These are phyloP conservation scores for Tribolium madens DNA, from an alignment of 1,140 invertebrate genomes.

Conservation along the genomic window DNA sequence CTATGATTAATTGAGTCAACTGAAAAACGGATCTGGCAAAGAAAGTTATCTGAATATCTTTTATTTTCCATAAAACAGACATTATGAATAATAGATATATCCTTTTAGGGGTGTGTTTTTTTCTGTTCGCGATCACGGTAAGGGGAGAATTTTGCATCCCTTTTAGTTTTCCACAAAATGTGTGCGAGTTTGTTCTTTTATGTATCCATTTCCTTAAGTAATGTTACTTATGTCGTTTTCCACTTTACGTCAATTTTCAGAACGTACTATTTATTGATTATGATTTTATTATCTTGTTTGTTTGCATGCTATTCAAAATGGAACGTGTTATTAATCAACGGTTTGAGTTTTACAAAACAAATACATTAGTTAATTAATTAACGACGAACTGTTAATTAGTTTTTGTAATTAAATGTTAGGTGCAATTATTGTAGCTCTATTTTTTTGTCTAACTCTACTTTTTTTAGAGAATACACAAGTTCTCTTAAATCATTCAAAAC, in stretches of 20 bases:
- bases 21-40: not conserved
- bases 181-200: conserved; percentile 40
- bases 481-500: no score
- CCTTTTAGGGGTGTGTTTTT: conserved; percentile 48
- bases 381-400: not conserved
- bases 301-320: conserved; percentile 2
- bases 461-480: no score
- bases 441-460: no score
- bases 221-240: conserved; percentile 50
- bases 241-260: conserved; percentile 49
- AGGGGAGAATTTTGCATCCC: conserved; percentile 40
- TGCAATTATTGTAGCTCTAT: no score
- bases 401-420: conserved; percentile 4
- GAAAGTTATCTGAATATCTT: conserved; percentile 32
- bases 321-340: conserved; percentile 19
- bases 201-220: conserved; percentile 52
- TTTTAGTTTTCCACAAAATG: conserved; percentile 28
- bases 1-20: not conserved
- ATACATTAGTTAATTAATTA: conserved; percentile 30
- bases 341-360: not conserved
- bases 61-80: conserved; percentile 48
- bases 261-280: conserved; percentile 44
- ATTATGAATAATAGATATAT: conserved; percentile 49
- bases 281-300: conserved; percentile 31
- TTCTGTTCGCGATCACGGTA: conserved; percentile 34